phyloP scores from a whole-genome alignment of 2,888 invertebrate genomes.

The Oegoconia quadripuncta region DNA sequence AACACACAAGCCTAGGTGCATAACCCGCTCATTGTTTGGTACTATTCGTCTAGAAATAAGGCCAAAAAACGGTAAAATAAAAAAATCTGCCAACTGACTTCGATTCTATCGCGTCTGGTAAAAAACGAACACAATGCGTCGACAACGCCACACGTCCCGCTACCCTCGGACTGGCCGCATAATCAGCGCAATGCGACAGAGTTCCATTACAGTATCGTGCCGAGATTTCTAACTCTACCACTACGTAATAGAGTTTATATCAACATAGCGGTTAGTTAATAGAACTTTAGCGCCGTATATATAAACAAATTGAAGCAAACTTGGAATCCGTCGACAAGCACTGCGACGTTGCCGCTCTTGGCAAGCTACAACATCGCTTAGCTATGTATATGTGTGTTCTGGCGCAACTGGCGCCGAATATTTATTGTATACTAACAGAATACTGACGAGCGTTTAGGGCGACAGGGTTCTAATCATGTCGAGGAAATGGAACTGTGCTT shows the following conservation, averaged over 20 bases:
- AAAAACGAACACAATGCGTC: constrained; percentile 73
- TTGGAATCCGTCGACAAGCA: constrained; percentile 63
- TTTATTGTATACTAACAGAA: constrained; percentile 79
- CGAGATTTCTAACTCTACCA: constrained; percentile 27
- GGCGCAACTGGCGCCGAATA: constrained; percentile 79
- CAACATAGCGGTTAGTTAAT: constrained; percentile 8
- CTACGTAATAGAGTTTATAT: constrained; percentile 19
- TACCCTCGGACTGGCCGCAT: constrained; percentile 53
- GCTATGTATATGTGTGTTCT: constrained; percentile 75
- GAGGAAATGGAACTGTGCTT: constrained; percentile 37
- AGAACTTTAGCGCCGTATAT: constrained; percentile 46
- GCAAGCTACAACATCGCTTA: constrained; percentile 59
- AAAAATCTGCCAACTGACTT: constrained; percentile 79
- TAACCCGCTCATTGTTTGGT: constrained; percentile 22
- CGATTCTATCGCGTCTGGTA: constrained; percentile 68
- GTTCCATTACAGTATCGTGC: constrained; percentile 24
- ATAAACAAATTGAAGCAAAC: constrained; percentile 52
- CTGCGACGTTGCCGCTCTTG: constrained; percentile 72
- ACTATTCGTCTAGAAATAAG: constrained; percentile 48
- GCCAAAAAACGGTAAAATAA: constrained; percentile 77
- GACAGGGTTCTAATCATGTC: constrained; percentile 58
- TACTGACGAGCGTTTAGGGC: constrained; percentile 64
- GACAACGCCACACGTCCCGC: constrained; percentile 65
- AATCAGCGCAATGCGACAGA: constrained; percentile 34
- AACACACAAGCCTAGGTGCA: constrained; percentile 6